Base-by-base conservation (phyloP, 2,888 invertebrate species). In the Lasioglossum leucozonium region DNA sequence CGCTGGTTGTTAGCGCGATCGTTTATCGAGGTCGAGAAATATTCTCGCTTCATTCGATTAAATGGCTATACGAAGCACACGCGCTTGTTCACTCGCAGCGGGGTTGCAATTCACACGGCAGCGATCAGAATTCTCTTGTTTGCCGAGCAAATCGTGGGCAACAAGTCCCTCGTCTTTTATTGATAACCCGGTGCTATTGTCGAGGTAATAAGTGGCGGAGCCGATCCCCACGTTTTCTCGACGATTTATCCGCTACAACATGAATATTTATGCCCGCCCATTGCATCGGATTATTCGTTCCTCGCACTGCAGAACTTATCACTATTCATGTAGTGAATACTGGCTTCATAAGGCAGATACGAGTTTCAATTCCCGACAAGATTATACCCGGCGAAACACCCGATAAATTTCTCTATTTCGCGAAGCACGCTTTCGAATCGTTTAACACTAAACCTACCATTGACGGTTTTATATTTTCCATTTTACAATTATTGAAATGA, bases 21-120 rank as follows among this genome's bases (percentile, higher is more conserved):
- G 30, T 62, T 62, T 30, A 62, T 62, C 62, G 62, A 62, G 62
- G 16, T 62, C 62, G 62, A 62, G 62, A 18, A 18, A 62, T 62
- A 62, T 62, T 30, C 62, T 30, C 62, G 26, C 18, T 30, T 62
- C 30, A 26, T 30, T 62, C 16, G 30, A 62, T 62, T 62, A 62
- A 62, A 30, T 16, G 30, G 30, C 18, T 30, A 30, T 62, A 30
- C 2, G 22, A 47, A 47, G 16, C 62, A 34, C 37, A 4, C 65
- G 65, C 10, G 65, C 34, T 67, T 34, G 34, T 34, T 67, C 65
- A 10, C 4, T 67, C 65, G 34, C 30, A 58, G 58, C 58, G 8
- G 34, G 34, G 37, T 22, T 30, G 30, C 10, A 67, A 67, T 22
- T 67, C 8, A 37, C 18, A 18, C 65, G 34, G 34, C 34, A 10